A percentile compares a stretch with the other conserved stretches of the same genome.
Conservation (phyloP, 2,113 vertebrate genomes). For the Brachypteracias leptosomus region DNA sequence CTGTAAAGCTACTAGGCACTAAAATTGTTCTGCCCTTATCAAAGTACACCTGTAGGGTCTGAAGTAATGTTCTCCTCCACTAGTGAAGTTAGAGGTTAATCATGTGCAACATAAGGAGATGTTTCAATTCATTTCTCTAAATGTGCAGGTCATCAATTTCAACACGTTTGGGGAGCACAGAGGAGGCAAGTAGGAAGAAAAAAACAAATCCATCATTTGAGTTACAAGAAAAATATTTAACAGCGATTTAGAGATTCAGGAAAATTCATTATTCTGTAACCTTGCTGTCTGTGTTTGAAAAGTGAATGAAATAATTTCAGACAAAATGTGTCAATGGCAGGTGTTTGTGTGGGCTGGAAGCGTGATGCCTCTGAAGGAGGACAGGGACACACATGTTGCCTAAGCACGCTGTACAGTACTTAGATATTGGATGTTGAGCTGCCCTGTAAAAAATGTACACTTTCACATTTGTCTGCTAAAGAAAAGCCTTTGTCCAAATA, state of each 20-base stretch:
- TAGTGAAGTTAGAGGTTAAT: not conserved
- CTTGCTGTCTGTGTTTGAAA: not conserved
- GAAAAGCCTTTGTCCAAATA: not conserved
- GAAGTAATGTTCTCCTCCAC: not conserved
- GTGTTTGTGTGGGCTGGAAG: not conserved
- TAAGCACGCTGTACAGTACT: not conserved
- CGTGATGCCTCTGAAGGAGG: rapidly evolving
- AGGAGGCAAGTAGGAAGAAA: not conserved
- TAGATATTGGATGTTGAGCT: not conserved
- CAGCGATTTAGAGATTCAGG: not conserved
- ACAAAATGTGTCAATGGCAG: not conserved
- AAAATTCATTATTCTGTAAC: not conserved
- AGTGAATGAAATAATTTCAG: not conserved
- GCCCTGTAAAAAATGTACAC: not conserved
- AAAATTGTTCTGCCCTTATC: not conserved
- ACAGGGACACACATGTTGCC: not conserved
- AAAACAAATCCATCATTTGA: not conserved
- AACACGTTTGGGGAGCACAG: not conserved
- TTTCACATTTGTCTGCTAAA: not conserved
- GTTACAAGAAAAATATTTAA: not conserved
- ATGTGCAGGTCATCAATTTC: not conserved
- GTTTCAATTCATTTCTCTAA: not conserved
- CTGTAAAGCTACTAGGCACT: not conserved
- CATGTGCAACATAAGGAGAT: not conserved
- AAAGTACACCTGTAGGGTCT: not conserved